These are phyloP conservation scores for Lemur catta DNA, from an alignment of 2,797 vertebrate species.

Conservation along the genomic window DNA sequence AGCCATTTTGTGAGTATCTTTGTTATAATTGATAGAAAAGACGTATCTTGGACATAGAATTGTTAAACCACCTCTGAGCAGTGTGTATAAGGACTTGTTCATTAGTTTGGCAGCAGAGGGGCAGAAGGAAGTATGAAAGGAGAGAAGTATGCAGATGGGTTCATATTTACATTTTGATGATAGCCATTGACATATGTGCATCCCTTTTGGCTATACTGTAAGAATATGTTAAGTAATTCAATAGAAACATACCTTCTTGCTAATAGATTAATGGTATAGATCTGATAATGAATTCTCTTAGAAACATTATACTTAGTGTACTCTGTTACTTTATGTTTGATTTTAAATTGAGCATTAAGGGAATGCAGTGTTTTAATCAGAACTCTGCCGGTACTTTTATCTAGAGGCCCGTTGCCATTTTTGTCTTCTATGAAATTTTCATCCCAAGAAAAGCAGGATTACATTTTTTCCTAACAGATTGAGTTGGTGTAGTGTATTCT, in stretches of 20 bases:
- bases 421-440: slow-evolving; percentile 55
- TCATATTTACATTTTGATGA: background rate
- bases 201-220: background rate
- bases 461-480: slow-evolving; percentile 22
- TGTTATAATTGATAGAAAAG: background rate
- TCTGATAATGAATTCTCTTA: background rate
- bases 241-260: background rate
- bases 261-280: background rate
- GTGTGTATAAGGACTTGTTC: background rate
- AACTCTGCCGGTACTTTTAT: slow-evolving; percentile 50
- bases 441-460: slow-evolving; percentile 32
- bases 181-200: background rate
- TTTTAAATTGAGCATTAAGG: slow-evolving; percentile 40
- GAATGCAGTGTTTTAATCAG: slow-evolving; percentile 42
- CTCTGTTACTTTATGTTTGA: slow-evolving; percentile 40
- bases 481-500: slow-evolving; percentile 44
- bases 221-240: background rate
- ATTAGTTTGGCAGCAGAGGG: background rate
- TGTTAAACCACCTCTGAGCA: background rate
- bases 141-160: background rate
- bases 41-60: background rate
- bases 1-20: slow-evolving; percentile 6
- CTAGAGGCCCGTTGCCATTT: background rate
- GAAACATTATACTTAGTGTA: slow-evolving; percentile 15
- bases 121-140: background rate